Base-by-base conservation (phyloP, 1,140 invertebrate genomes). In the Panagrolaimus sp. region DNA sequence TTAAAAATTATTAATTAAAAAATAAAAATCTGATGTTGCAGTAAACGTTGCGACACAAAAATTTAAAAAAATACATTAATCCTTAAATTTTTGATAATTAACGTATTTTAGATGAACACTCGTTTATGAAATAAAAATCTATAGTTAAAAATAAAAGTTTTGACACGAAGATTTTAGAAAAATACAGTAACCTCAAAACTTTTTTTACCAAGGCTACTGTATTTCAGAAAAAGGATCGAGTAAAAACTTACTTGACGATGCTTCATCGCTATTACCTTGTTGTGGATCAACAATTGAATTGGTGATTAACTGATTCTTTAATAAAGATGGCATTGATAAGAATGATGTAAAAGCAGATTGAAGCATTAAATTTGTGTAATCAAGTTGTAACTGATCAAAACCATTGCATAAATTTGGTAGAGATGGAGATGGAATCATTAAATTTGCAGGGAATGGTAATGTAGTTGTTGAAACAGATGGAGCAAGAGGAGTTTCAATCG, bases 391-490 rank as follows among this genome's bases (percentile, higher is more conserved):
- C 11, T 75, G 42, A 7, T 73, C 66, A 13, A 76, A 16, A n/a
- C 38, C 47, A 46, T 65, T 68, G 25, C 68, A 67, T 9, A 81
- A 51, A 65, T 81, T 81, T 8, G 79, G 79, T 13, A 81, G 65
- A 20, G 74, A 77, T 9, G 79, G 79, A 1, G 79, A 81, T 20
- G 79, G 79, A 48, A 81, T 68, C 64, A 81, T 78, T 31, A 81
- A 38, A 63, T 78, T 71, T 25, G 81, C 66, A 20, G 70, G 63
- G 57, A 70, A 70, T 42, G 48, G 71, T 47, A 67, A 51, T 61
- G 13, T 67, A 20, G 61, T 48, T 46, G 47, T 66, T 16, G 46
- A 68, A 45, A 63, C 70, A 5, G 73, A 61, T 65, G 65, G 46
- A 27, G 48, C 42, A 47, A 67, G 45, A 25, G 45, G 20, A 38